Conservation (phyloP, 2,888 invertebrate genomes). For the Amblyteles armatorius region DNA sequence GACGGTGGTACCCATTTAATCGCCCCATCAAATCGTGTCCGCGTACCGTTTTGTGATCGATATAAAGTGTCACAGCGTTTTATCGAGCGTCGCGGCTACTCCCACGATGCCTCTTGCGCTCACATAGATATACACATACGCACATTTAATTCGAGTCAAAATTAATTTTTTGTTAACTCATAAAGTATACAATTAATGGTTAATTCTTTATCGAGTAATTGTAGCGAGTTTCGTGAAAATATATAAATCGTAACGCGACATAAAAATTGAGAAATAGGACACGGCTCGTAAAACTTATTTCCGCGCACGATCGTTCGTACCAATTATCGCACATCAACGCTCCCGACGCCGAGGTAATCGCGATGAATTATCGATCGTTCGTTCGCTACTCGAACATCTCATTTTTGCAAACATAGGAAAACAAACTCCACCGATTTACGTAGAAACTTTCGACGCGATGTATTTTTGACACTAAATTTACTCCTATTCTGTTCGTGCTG, state of each 20-base stretch:
- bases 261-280: slow-evolving; percentile 31
- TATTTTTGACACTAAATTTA: neutral
- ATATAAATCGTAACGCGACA: slow-evolving; percentile 37
- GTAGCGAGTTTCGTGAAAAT: slow-evolving; percentile 33
- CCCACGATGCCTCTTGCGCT: neutral
- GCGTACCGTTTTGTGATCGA: slow-evolving; percentile 54
- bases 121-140: neutral
- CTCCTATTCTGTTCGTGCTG: neutral
- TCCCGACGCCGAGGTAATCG: slow-evolving; percentile 33
- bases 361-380: slow-evolving; percentile 34
- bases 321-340: slow-evolving; percentile 38
- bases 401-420: slow-evolving; percentile 8
- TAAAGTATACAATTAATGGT: slow-evolving; percentile 17
- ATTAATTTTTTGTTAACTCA: slow-evolving; percentile 1
- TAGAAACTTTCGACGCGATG: too few species aligned
- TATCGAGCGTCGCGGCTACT: slow-evolving; percentile 40
- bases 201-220: slow-evolving; percentile 48
- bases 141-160: neutral
- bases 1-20: slow-evolving; percentile 35
- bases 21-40: slow-evolving; percentile 57
- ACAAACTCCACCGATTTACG: neutral
- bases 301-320: slow-evolving; percentile 25
- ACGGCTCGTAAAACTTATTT: slow-evolving; percentile 29
- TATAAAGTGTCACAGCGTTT: slow-evolving; percentile 55
- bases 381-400: neutral